phyloP scores from a whole-genome alignment of 2,888 invertebrate species.

The Caenorhabditis sulstoni region DNA sequence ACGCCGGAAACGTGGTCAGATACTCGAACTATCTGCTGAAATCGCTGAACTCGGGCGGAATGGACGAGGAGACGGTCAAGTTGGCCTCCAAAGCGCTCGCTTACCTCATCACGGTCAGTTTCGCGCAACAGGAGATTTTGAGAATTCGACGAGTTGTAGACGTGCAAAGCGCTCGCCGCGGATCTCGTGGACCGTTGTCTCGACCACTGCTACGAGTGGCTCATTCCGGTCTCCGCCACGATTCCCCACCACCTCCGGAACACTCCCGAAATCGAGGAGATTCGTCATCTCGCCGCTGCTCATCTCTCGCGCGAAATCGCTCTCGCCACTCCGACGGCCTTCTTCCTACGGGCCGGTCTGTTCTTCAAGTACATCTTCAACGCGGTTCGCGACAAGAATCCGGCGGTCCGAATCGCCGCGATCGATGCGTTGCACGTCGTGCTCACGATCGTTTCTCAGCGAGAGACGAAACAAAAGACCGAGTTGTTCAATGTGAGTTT shows the following conservation, averaged over 20 bases:
- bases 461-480: conserved; percentile 94
- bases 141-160: conserved; percentile 52
- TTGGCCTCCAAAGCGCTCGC: conserved; percentile 96
- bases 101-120: conserved; percentile 86
- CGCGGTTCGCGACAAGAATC: conserved; percentile 81
- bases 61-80: conserved; percentile 88
- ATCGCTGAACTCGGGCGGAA: conserved; percentile 49
- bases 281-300: conserved; percentile 62
- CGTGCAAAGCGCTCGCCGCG: conserved; percentile 90
- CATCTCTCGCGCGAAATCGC: conserved; percentile 93
- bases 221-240: conserved; percentile 83
- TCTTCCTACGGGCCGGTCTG: conserved; percentile 84
- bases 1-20: conserved; percentile 53
- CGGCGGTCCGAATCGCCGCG: conserved; percentile 92
- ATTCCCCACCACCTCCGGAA: not conserved
- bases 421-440: conserved; percentile 95
- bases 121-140: too few relatives aligned
- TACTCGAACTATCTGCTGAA: conserved; percentile 67
- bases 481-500: conserved; percentile 86
- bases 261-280: conserved; percentile 20
- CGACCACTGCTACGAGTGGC: conserved; percentile 95
- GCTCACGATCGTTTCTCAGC: conserved; percentile 93
- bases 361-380: conserved; percentile 82
- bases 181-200: conserved; percentile 99
- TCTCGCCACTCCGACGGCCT: conserved; percentile 95